Evolutionary conservation across 2,113 vertebrate species (phyloP).

Genomic region (Lycocorax pyrrhopterus): DNA sequence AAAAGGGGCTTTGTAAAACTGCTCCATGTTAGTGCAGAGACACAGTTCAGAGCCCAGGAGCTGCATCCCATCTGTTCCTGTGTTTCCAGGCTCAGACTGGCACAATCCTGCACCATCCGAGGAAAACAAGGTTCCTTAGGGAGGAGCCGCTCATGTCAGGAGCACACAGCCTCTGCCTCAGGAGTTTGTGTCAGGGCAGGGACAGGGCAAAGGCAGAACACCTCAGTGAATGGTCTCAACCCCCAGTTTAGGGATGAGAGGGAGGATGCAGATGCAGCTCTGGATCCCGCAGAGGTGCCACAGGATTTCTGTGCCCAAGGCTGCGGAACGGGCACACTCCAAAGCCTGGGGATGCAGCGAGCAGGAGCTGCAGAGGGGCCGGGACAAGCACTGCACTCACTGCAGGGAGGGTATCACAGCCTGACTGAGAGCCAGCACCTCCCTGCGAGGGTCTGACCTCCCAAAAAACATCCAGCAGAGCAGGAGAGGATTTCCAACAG

Average conservation of each 20-base stretch:
- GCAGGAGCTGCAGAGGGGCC: neutral
- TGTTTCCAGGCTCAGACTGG: neutral
- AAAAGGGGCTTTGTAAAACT: neutral
- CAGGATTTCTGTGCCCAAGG: neutral
- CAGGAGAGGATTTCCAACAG: neutral
- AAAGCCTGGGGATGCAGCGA: neutral
- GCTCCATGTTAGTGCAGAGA: neutral
- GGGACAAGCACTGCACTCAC: neutral
- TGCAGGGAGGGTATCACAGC: neutral
- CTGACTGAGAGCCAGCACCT: neutral
- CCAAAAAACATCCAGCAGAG: neutral
- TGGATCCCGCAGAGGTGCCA: neutral
- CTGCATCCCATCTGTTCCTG: neutral
- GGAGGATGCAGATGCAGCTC: neutral
- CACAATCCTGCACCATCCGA: neutral
- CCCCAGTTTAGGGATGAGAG: neutral
- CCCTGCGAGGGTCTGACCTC: neutral
- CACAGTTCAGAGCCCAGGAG: too few relatives aligned
- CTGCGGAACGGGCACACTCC: rapidly evolving
- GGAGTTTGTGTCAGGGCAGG: neutral
- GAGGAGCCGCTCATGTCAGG: neutral
- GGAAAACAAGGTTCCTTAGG: neutral
- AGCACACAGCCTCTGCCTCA: neutral
- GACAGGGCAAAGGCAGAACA: neutral
- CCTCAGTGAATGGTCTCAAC: rapidly evolving